A percentile compares a stretch with the other conserved stretches of the same genome.
Conservation (phyloP, 2,113 vertebrate species). For the Manacus vitellinus region DNA sequence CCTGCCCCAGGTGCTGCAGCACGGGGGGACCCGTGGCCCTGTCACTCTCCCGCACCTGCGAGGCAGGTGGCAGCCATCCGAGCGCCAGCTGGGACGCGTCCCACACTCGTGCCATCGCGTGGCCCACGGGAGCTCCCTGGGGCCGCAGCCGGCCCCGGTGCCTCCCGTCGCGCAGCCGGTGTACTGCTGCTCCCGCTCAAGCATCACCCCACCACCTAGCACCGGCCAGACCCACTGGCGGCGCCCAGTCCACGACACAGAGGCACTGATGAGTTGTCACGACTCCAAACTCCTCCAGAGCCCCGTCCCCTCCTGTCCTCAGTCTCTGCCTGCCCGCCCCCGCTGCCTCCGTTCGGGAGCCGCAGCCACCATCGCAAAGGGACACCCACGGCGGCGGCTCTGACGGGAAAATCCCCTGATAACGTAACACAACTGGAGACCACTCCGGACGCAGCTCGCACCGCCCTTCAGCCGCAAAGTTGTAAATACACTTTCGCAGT, state of each 20-base stretch:
- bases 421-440: neutral
- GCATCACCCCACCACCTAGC: neutral
- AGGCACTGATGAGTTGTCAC: rapidly evolving
- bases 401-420: neutral
- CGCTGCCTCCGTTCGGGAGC: neutral
- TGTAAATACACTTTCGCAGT: neutral
- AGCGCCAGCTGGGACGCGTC: neutral
- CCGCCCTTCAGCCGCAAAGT: neutral
- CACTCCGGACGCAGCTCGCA: neutral
- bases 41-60: neutral
- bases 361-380: neutral
- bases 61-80: neutral
- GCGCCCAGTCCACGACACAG: neutral
- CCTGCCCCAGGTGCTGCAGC: neutral
- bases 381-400: neutral
- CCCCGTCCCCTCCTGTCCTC: neutral
- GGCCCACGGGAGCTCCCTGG: neutral
- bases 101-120: rapidly evolving
- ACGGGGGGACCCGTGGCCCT: rapidly evolving
- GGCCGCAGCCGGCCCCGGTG: neutral
- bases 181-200: rapidly evolving
- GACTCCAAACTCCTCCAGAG: neutral
- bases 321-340: neutral
- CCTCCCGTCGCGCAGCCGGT: neutral
- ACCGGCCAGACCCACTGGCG: neutral